These are phyloP conservation scores for Scopus umbretta DNA, from an alignment of 2,113 vertebrate species.

Conservation along the genomic window DNA sequence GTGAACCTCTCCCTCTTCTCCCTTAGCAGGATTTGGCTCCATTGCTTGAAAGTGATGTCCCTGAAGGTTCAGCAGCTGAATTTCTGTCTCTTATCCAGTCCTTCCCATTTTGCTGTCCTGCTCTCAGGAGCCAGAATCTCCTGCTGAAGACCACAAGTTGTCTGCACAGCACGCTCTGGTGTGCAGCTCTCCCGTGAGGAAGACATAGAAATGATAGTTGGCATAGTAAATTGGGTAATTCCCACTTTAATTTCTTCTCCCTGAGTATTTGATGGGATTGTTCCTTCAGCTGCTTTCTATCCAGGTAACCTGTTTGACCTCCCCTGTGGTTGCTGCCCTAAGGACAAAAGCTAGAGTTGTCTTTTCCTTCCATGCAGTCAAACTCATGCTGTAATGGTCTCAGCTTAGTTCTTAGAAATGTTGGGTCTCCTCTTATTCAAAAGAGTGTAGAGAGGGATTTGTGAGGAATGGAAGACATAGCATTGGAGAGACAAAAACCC, in stretches of 20 bases:
- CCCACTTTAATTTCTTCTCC: neutral
- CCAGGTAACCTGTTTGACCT: neutral
- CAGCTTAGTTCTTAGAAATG: neutral
- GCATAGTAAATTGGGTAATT: neutral
- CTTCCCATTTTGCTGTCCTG: neutral
- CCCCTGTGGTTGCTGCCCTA: neutral
- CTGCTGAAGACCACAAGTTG: neutral
- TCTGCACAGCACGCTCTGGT: neutral
- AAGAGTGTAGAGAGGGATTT: neutral
- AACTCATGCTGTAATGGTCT: neutral
- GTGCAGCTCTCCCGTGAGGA: neutral
- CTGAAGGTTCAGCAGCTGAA: neutral
- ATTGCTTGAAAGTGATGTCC: neutral
- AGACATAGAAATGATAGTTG: neutral
- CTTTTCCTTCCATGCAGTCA: neutral
- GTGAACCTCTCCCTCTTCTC: neutral
- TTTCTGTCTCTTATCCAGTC: neutral
- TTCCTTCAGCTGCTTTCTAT: neutral
- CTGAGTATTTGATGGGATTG: neutral
- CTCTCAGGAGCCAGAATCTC: neutral
- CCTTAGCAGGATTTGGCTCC: neutral
- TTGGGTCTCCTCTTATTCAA: neutral
- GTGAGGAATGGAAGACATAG: neutral
- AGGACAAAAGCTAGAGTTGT: neutral
- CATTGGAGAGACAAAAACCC: neutral